phyloP scores from a whole-genome alignment of 2,888 invertebrate species.

The Tanypteryx hageni region DNA sequence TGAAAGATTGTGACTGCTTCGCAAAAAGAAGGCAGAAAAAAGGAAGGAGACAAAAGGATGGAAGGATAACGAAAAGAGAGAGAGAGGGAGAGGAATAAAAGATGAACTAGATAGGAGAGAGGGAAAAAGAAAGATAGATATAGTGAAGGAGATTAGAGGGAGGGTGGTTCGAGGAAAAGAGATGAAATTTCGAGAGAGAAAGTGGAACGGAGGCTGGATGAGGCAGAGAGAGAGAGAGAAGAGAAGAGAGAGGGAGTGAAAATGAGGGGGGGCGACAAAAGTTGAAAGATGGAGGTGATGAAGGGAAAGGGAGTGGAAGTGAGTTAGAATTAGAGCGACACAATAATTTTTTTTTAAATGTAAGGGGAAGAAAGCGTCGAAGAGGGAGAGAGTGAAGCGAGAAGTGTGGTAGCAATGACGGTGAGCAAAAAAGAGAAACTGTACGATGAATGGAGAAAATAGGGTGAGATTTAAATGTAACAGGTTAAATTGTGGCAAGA shows the following conservation, averaged over 20 bases:
- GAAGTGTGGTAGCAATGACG: too few relatives aligned
- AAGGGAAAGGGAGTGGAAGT: neutral
- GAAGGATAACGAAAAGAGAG: neutral
- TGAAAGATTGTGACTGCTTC: constrained; percentile 16
- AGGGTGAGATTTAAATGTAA: too few relatives aligned
- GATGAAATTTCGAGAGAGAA: constrained; percentile 74
- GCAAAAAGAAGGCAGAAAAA: constrained; percentile 3
- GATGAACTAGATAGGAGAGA: constrained; percentile 61
- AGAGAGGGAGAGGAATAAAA: neutral
- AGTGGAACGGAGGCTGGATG: neutral
- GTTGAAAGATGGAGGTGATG: neutral
- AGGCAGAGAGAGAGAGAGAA: neutral
- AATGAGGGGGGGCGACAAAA: neutral
- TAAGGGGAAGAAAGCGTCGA: too few relatives aligned
- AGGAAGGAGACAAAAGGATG: constrained; percentile 13
- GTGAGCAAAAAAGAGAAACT: too few relatives aligned
- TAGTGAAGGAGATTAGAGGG: constrained; percentile 65
- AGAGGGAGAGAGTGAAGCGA: too few relatives aligned
- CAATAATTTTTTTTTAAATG: too few relatives aligned
- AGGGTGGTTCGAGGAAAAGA: constrained; percentile 74
- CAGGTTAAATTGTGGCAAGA: too few relatives aligned
- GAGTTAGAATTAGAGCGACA: too few relatives aligned
- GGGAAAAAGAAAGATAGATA: constrained; percentile 65
- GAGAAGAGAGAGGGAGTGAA: neutral
- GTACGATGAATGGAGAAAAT: too few relatives aligned